Percentiles rank a stretch among this genome's conserved stretches.
phyloP scores from a whole-genome alignment of 2,888 invertebrate genomes.

The Lasioglossum villosulum region DNA sequence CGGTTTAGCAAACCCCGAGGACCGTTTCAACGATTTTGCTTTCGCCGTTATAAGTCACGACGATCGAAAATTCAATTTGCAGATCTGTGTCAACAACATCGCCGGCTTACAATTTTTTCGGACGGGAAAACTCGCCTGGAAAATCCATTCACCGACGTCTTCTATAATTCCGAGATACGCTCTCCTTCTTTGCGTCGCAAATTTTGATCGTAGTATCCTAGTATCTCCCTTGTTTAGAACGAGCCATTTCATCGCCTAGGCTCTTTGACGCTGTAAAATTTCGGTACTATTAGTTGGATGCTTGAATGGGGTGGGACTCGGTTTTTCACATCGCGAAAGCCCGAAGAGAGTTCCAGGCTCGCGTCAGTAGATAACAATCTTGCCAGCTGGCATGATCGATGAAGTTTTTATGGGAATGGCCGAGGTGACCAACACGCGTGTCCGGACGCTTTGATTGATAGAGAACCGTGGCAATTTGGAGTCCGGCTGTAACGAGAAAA shows the following conservation, averaged over 20 bases:
- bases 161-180: not conserved
- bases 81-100: slow-evolving; percentile 35
- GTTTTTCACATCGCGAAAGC: not conserved
- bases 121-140: not conserved
- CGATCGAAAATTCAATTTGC: slow-evolving; percentile 48
- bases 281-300: not conserved
- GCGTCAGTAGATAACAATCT: not conserved
- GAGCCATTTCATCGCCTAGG: too few relatives aligned
- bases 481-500: slow-evolving; percentile 53
- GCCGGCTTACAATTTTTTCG: not conserved
- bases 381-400: slow-evolving; percentile 60
- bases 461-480: slow-evolving; percentile 60
- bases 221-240: too few relatives aligned
- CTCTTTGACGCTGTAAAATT: not conserved
- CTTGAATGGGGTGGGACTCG: too few relatives aligned
- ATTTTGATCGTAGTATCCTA: too few relatives aligned
- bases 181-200: too few relatives aligned
- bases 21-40: not conserved
- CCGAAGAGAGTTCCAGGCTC: not conserved
- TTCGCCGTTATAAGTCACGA: slow-evolving; percentile 4
- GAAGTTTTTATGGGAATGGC: slow-evolving; percentile 63
- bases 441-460: slow-evolving; percentile 65
- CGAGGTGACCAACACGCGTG: slow-evolving; percentile 13
- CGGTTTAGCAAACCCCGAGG: not conserved
- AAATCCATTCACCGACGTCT: not conserved